Percentiles rank a stretch among this genome's conserved stretches.
These are phyloP conservation scores for Asobara japonica DNA, from an alignment of 1,140 invertebrate genomes.

Conservation along the genomic window DNA sequence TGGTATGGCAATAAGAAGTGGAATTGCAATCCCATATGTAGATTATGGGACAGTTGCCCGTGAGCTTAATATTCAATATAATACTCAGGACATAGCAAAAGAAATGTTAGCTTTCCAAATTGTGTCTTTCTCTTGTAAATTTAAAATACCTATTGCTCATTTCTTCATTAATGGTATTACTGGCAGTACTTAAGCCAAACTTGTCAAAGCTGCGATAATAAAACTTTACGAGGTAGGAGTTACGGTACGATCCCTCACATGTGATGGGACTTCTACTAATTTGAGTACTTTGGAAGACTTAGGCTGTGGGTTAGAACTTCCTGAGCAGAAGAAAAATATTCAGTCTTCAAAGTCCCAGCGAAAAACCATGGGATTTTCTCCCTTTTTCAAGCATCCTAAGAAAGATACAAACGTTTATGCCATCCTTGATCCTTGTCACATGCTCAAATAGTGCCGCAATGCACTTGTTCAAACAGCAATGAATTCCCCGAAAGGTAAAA, in stretches of 20 bases:
- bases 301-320: constrained; percentile 26
- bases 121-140: not conserved
- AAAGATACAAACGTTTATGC: constrained; percentile 42
- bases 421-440: constrained; percentile 56
- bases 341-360: no score
- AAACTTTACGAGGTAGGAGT: constrained; percentile 13
- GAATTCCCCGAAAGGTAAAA: constrained; percentile 1
- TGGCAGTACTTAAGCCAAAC: not conserved
- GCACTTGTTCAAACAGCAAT: constrained; percentile 44
- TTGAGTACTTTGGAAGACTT: constrained; percentile 22
- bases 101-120: constrained; percentile 12
- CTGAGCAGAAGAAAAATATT: not conserved
- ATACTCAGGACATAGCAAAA: not conserved
- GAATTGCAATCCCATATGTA: not conserved
- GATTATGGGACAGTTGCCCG: not conserved
- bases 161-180: not conserved
- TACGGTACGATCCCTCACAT: constrained; percentile 30
- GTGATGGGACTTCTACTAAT: constrained; percentile 32
- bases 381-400: constrained; percentile 50
- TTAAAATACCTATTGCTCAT: constrained; percentile 2
- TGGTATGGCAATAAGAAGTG: not conserved
- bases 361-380: constrained; percentile 34
- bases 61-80: not conserved
- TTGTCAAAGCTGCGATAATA: not conserved
- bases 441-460: constrained; percentile 55